Conservation (phyloP, 2,797 vertebrate species). For the Pachyuromys duprasi region DNA sequence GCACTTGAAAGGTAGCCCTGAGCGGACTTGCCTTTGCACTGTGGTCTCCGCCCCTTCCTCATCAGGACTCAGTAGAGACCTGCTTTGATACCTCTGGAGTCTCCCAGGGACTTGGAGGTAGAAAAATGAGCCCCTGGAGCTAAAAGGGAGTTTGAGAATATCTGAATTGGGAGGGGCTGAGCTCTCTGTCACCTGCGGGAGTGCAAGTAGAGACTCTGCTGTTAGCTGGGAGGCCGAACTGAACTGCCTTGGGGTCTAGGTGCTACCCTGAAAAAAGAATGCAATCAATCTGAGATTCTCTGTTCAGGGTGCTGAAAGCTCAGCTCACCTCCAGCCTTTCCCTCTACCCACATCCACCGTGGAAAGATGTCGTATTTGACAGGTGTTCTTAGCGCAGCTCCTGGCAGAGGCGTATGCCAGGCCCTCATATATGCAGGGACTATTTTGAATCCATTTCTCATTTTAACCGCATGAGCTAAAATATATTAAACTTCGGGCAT, state of each 20-base stretch:
- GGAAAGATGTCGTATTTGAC: background rate
- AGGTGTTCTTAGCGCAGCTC: background rate
- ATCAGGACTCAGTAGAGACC: background rate
- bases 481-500: background rate
- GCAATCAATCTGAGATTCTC: background rate
- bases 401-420: background rate
- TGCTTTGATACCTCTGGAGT: conserved; percentile 7
- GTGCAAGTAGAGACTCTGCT: background rate
- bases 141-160: background rate
- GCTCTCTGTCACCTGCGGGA: background rate
- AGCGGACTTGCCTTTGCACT: background rate
- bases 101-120: background rate
- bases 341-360: background rate
- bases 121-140: conserved; percentile 1
- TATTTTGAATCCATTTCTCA: background rate
- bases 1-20: background rate
- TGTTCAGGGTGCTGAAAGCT: background rate
- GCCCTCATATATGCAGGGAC: background rate
- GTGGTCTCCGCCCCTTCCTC: background rate
- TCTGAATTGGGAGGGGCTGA: background rate
- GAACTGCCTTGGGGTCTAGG: background rate
- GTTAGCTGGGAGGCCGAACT: background rate
- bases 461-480: background rate
- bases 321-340: background rate
- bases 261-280: background rate